phyloP scores from a whole-genome alignment of 1,140 invertebrate genomes.

The Leptinotarsa undecemlineata region DNA sequence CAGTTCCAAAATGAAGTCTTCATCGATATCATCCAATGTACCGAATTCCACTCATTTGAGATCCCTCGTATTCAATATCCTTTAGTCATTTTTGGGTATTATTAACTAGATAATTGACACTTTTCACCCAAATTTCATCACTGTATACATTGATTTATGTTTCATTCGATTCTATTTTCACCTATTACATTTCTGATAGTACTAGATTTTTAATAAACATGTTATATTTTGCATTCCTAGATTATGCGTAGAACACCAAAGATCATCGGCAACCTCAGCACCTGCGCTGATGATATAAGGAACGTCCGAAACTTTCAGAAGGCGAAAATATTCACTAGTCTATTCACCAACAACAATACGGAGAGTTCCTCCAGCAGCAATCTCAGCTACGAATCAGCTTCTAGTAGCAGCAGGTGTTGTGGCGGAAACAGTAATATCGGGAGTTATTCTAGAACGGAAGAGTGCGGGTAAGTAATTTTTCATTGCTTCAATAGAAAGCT shows the following conservation, averaged over 20 bases:
- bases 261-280: conserved; percentile 66
- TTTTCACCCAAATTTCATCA: no score
- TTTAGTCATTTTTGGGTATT: no score
- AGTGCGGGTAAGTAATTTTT: conserved; percentile 21
- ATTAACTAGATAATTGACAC: no score
- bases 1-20: no score
- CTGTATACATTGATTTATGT: no score
- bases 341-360: conserved; percentile 38
- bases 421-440: conserved; percentile 6
- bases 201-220: background rate
- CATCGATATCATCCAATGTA: no score
- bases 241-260: conserved; percentile 68
- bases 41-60: no score
- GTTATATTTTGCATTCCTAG: conserved; percentile 22
- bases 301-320: conserved; percentile 64
- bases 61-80: no score
- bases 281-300: conserved; percentile 67
- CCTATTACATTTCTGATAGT: no score
- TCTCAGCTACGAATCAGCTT: conserved; percentile 60
- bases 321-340: conserved; percentile 43
- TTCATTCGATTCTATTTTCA: no score
- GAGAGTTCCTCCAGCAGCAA: conserved; percentile 56
- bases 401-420: conserved; percentile 49
- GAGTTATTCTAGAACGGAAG: background rate
- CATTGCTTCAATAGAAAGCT: background rate